Percentiles rank a stretch among this genome's conserved stretches.
Conservation (phyloP, 2,113 vertebrate genomes). For the Asarcornis scutulata region DNA sequence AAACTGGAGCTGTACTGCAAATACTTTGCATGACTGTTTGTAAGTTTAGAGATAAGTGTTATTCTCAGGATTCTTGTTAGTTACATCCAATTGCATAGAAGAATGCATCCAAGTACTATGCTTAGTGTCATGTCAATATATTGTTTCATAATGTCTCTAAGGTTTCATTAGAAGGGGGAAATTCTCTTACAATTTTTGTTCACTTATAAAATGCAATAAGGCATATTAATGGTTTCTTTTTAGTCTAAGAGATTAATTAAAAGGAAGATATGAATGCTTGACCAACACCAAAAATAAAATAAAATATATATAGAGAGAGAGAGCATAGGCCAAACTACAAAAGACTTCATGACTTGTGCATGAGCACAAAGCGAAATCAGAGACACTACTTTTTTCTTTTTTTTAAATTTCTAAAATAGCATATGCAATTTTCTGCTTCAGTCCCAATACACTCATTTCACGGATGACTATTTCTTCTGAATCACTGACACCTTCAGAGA, state of each 20-base stretch:
- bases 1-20: neutral
- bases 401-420: neutral
- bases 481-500: neutral
- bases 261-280: neutral
- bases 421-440: neutral
- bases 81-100: neutral
- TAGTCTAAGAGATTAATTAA: neutral
- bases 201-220: neutral
- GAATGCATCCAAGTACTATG: neutral
- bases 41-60: neutral
- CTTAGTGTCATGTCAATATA: neutral
- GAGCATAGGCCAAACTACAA: neutral
- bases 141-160: neutral
- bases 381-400: neutral
- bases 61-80: conserved; percentile 27
- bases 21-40: neutral
- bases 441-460: neutral
- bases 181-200: neutral
- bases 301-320: neutral
- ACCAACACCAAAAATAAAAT: neutral
- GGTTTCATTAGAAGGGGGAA: neutral
- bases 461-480: neutral
- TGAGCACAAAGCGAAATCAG: neutral
- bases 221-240: neutral
- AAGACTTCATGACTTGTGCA: neutral